phyloP scores from a whole-genome alignment of 2,888 invertebrate genomes.

The Neelides folsomi region DNA sequence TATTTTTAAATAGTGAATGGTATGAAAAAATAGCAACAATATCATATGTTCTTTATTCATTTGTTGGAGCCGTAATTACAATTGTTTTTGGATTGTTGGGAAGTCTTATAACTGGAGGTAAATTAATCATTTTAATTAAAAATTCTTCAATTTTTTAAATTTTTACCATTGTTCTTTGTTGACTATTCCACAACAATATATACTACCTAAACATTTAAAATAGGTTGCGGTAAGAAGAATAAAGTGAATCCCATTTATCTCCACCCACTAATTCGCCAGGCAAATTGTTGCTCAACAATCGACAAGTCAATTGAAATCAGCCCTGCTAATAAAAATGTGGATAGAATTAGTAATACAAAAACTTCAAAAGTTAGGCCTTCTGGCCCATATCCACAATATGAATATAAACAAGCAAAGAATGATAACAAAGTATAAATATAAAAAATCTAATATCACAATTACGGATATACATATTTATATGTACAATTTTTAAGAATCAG shows the following conservation, averaged over 20 bases:
- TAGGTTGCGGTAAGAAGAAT: slow-evolving; percentile 5
- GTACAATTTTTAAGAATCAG: no score
- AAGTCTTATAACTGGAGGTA: slow-evolving; percentile 19
- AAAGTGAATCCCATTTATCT: slow-evolving; percentile 5
- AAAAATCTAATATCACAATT: no score
- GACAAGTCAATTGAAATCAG: neutral
- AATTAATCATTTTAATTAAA: neutral
- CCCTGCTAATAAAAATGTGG: no score
- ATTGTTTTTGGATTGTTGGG: slow-evolving; percentile 7
- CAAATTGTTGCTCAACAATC: neutral
- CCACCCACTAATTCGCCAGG: slow-evolving; percentile 2
- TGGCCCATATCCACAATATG: no score
- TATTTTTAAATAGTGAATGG: neutral
- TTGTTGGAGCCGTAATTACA: slow-evolving; percentile 9
- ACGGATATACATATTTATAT: no score
- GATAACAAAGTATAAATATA: no score
- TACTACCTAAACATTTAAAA: neutral
- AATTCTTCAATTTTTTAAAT: neutral
- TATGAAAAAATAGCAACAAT: slow-evolving; percentile 3
- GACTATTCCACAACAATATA: neutral
- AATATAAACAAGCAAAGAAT: no score
- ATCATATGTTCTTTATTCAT: slow-evolving; percentile 14
- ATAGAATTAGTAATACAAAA: no score
- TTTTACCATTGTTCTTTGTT: neutral
- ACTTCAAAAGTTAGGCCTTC: no score